Conservation (phyloP, 2,888 invertebrate species). For the Lissonota sp. region DNA sequence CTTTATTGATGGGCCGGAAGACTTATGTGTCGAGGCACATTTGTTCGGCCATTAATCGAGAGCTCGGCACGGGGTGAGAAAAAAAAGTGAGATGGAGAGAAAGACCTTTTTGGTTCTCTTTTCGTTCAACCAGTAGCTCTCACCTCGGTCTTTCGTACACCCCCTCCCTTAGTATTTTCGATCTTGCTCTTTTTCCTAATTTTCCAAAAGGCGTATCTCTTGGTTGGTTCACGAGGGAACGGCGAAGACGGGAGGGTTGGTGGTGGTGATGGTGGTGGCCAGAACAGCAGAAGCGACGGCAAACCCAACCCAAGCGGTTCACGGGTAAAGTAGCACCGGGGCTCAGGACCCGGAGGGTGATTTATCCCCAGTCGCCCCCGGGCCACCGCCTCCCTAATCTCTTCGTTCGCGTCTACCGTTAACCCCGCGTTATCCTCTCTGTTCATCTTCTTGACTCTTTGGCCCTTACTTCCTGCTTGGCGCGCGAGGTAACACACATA, state of each 20-base stretch:
- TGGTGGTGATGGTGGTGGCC: constrained; percentile 8
- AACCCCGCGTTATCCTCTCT: constrained; percentile 73
- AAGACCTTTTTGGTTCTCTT: constrained; percentile 30
- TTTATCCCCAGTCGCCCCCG: constrained; percentile 73
- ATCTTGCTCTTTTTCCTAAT: constrained; percentile 37
- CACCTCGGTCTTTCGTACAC: constrained; percentile 29
- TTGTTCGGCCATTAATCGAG: constrained; percentile 72
- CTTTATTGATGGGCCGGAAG: constrained; percentile 70
- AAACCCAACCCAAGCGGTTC: constrained; percentile 50
- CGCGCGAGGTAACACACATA: constrained; percentile 28
- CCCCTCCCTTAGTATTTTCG: constrained; percentile 31
- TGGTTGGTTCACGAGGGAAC: constrained; percentile 38
- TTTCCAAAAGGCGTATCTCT: constrained; percentile 16
- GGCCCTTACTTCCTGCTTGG: constrained; percentile 66
- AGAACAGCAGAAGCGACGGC: constrained; percentile 21
- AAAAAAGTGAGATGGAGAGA: constrained; percentile 12
- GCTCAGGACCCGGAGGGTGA: constrained; percentile 70
- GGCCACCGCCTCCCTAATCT: constrained; percentile 75
- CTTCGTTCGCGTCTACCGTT: constrained; percentile 71
- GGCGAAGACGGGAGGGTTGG: not conserved
- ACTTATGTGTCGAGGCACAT: constrained; percentile 70
- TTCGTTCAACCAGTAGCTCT: constrained; percentile 34
- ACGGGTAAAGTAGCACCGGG: constrained; percentile 67
- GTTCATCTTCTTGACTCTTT: constrained; percentile 74
- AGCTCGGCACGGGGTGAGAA: too few species aligned